These are phyloP conservation scores for Amphilophus citrinellus DNA, from an alignment of 2,113 vertebrate genomes.

Conservation along the genomic window DNA sequence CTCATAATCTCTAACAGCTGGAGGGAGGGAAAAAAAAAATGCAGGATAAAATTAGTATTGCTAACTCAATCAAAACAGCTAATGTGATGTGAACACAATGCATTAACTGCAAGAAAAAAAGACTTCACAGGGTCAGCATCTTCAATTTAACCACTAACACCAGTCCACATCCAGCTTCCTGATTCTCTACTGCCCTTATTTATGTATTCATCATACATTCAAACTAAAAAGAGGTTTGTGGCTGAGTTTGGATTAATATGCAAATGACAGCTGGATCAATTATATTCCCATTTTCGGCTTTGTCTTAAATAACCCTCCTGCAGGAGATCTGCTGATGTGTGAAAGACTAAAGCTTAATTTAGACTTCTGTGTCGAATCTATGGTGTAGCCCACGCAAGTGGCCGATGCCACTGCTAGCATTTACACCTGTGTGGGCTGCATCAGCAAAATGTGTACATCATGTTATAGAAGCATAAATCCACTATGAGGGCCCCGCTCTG, in stretches of 20 bases:
- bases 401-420: neutral
- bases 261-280: neutral
- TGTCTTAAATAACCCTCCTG: neutral
- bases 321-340: neutral
- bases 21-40: neutral
- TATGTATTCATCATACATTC: neutral
- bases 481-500: neutral
- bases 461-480: too few relatives aligned
- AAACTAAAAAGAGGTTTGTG: neutral
- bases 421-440: too few relatives aligned
- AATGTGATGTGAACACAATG: neutral
- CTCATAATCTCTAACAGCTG: constrained; percentile 96
- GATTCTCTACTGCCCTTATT: neutral
- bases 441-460: too few relatives aligned
- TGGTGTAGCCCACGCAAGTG: neutral
- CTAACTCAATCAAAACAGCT: neutral
- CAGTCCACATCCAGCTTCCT: neutral
- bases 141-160: neutral
- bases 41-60: neutral
- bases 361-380: neutral
- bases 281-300: neutral
- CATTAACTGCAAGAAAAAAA: neutral
- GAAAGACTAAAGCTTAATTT: neutral
- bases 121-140: neutral
- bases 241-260: neutral